Evolutionary conservation across 2,888 invertebrate species (phyloP).

Genomic region (Phengaris alcon): DNA sequence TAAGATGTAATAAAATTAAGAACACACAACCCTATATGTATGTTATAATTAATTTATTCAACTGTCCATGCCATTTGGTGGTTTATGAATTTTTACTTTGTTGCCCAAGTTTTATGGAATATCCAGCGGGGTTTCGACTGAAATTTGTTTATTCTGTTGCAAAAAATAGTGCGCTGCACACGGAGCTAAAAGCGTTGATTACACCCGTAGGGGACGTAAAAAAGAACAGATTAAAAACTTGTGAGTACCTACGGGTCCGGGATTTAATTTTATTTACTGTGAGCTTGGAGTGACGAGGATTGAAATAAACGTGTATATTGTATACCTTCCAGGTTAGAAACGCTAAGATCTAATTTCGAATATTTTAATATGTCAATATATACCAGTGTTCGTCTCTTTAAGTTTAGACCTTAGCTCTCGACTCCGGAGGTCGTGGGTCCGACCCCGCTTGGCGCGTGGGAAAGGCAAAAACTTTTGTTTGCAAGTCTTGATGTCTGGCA

Average conservation of each 20-base stretch:
- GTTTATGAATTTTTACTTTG: slow-evolving; percentile 42
- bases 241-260: slow-evolving; percentile 22
- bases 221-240: slow-evolving; percentile 24
- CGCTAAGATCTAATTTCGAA: slow-evolving; percentile 1
- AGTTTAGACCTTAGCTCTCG: no score
- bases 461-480: no score
- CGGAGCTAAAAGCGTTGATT: slow-evolving; percentile 27
- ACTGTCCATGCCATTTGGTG: slow-evolving; percentile 39
- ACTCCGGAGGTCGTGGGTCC: no score
- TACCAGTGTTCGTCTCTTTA: no score
- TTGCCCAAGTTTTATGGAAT: slow-evolving; percentile 36
- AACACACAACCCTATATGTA: slow-evolving; percentile 36
- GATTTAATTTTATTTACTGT: slow-evolving; percentile 19
- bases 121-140: slow-evolving; percentile 17
- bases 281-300: slow-evolving; percentile 13
- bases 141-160: slow-evolving; percentile 33
- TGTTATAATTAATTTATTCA: slow-evolving; percentile 47
- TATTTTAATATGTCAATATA: background rate
- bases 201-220: slow-evolving; percentile 28
- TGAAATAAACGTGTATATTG: background rate
- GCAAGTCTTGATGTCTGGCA: no score
- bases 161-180: slow-evolving; percentile 25
- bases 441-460: no score
- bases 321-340: background rate
- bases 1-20: background rate